phyloP scores from a whole-genome alignment of 2,113 vertebrate genomes.

The Hyaena hyaena region DNA sequence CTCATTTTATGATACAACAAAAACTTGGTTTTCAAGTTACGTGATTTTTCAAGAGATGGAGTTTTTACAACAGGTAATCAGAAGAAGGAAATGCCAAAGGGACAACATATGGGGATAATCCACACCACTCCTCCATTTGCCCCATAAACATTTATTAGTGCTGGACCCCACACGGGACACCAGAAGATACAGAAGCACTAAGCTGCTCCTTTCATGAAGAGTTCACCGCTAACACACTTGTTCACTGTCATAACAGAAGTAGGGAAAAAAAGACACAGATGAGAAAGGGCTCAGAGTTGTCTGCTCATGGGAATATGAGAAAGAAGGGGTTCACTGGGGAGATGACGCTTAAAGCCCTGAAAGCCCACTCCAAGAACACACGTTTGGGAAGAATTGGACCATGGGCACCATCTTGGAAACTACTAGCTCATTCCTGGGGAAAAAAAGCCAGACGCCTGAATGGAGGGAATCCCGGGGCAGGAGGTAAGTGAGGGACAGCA shows the following conservation, averaged over 20 bases:
- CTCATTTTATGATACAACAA: background rate
- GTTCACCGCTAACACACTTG: background rate
- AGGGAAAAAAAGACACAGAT: background rate
- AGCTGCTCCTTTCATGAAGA: background rate
- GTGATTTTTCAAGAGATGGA: background rate
- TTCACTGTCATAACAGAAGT: background rate
- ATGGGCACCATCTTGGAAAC: background rate
- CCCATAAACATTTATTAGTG: background rate
- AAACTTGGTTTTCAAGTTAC: background rate
- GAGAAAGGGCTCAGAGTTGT: background rate
- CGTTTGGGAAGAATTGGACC: background rate
- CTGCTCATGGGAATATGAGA: background rate
- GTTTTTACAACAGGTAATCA: background rate
- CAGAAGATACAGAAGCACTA: background rate
- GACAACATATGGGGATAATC: background rate
- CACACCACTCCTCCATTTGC: rapidly evolving
- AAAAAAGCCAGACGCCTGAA: background rate
- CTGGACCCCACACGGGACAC: background rate
- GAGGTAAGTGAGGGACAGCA: background rate
- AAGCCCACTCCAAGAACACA: background rate
- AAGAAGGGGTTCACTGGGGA: background rate
- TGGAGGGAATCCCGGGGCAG: background rate
- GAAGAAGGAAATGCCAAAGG: background rate
- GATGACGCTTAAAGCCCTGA: background rate
- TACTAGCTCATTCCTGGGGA: background rate